Conservation (phyloP, 1,140 invertebrate genomes). For the Sinella curviseta region DNA sequence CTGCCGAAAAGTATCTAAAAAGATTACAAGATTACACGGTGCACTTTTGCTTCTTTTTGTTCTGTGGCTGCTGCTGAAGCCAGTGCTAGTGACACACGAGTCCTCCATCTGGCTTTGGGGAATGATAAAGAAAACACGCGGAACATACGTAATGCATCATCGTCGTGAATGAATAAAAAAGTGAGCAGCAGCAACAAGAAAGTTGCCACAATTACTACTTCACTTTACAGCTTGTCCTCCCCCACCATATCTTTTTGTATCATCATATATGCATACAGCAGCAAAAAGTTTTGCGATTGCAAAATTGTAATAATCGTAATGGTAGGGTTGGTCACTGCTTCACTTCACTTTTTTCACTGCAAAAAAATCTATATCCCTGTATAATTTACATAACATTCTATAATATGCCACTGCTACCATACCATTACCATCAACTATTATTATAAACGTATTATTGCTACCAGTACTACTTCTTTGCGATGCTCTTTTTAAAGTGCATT, state of each 20-base stretch:
- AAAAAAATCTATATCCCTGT: not conserved
- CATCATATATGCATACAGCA: not conserved
- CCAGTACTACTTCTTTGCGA: not conserved
- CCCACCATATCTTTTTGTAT: not conserved
- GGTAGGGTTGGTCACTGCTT: slow-evolving; percentile 10
- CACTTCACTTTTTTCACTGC: not conserved
- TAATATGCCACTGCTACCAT: not conserved
- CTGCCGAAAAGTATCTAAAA: no score
- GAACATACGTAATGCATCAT: no score
- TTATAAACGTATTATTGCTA: not conserved
- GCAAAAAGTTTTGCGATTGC: not conserved
- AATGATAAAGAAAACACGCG: no score
- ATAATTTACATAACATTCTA: not conserved
- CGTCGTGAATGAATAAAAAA: not conserved
- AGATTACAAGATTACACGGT: no score
- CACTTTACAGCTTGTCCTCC: not conserved
- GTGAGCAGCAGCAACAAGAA: not conserved
- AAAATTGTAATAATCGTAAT: not conserved
- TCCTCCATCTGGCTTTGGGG: no score
- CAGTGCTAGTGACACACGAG: no score
- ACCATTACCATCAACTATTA: not conserved
- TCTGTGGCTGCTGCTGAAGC: no score
- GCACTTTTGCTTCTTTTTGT: no score
- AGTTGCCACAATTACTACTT: not conserved
- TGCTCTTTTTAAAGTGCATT: not conserved